Conservation (phyloP, 2,113 vertebrate genomes). For the Formicarius rufipectus region DNA sequence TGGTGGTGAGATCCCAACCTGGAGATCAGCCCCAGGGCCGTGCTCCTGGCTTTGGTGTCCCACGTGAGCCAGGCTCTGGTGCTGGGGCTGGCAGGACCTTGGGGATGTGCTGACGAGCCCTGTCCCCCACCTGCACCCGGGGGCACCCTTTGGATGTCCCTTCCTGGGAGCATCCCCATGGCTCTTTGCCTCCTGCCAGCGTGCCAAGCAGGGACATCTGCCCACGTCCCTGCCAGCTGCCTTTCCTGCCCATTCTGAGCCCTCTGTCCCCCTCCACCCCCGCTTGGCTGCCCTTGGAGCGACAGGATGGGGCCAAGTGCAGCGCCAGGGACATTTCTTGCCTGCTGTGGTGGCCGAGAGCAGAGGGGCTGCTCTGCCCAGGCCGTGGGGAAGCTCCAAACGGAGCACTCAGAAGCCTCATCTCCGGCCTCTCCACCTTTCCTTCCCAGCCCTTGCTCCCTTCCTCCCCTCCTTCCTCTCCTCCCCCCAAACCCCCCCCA, state of each 20-base stretch:
- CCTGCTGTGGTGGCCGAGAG: background rate
- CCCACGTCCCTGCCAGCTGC: rapidly evolving
- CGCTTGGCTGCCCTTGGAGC: rapidly evolving
- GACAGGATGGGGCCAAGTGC: rapidly evolving
- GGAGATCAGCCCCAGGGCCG: rapidly evolving
- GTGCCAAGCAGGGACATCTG: rapidly evolving
- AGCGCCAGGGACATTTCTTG: rapidly evolving
- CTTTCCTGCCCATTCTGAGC: background rate
- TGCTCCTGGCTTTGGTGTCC: background rate
- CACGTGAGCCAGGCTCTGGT: rapidly evolving
- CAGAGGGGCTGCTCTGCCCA: background rate
- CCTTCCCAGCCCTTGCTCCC: background rate
- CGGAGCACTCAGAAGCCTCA: rapidly evolving
- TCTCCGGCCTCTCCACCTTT: background rate
- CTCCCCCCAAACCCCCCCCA: background rate
- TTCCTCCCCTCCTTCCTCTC: background rate
- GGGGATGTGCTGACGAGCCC: background rate
- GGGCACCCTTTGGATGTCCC: background rate
- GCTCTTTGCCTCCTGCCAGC: background rate
- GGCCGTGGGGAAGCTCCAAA: background rate
- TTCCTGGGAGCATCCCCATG: rapidly evolving
- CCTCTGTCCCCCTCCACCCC: rapidly evolving
- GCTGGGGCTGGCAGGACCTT: background rate
- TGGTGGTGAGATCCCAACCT: background rate
- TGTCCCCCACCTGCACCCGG: rapidly evolving